A percentile compares a stretch with the other conserved stretches of the same genome.
These are phyloP conservation scores for Addax nasomaculatus DNA, from an alignment of 2,113 vertebrate genomes.

Conservation along the genomic window DNA sequence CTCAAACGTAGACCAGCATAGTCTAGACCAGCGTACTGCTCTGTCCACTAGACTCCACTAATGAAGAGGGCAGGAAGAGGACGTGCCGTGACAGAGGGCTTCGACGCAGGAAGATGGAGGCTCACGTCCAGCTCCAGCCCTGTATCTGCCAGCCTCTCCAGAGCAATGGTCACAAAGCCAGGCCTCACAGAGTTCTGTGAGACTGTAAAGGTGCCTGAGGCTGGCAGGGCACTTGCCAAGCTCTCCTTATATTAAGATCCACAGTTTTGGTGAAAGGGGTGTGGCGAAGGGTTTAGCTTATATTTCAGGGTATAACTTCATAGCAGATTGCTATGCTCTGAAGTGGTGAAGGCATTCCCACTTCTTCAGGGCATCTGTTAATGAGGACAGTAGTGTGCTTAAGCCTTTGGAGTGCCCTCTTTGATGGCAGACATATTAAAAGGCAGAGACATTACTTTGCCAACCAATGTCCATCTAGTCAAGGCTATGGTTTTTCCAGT, in stretches of 20 bases:
- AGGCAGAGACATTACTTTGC: not conserved
- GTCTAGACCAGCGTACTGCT: accelerated
- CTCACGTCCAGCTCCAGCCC: accelerated
- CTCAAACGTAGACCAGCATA: not conserved
- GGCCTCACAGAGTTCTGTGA: not conserved
- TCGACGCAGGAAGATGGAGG: accelerated
- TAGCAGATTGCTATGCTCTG: not conserved
- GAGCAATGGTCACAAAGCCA: accelerated
- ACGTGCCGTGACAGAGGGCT: accelerated
- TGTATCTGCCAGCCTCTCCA: accelerated
- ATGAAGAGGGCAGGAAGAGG: accelerated
- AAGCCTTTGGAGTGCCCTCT: not conserved
- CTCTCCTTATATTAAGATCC: accelerated
- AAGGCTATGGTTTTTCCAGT: not conserved
- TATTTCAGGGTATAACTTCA: not conserved
- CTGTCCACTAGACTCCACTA: not conserved
- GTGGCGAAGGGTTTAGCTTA: not conserved
- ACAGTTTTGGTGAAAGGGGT: accelerated
- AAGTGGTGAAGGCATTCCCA: not conserved
- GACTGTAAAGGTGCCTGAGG: accelerated
- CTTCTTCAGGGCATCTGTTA: not conserved
- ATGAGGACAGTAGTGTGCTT: accelerated
- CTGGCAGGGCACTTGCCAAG: not conserved
- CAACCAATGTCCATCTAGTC: not conserved
- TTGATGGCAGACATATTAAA: not conserved